These are phyloP conservation scores for Drosophila melanosoma DNA, from an alignment of 2,888 invertebrate genomes.

Conservation along the genomic window DNA sequence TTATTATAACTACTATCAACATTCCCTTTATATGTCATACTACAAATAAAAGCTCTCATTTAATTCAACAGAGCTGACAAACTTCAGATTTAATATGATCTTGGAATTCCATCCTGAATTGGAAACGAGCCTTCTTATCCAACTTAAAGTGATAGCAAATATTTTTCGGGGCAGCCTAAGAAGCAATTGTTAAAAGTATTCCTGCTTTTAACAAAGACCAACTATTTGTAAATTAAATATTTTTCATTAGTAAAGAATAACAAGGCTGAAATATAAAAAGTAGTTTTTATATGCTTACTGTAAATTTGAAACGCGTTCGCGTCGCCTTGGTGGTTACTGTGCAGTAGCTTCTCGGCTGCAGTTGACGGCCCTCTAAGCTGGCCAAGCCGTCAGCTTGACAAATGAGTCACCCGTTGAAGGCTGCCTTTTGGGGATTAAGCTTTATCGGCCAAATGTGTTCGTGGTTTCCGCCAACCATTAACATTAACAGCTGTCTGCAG, in stretches of 20 bases:
- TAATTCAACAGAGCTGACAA: neutral
- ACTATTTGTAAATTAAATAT: neutral
- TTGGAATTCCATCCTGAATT: neutral
- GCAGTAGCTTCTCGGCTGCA: neutral
- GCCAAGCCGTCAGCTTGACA: conserved; percentile 50
- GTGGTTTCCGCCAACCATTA: conserved; percentile 55
- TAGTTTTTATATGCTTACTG: neutral
- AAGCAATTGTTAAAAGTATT: neutral
- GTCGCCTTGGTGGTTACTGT: conserved; percentile 23
- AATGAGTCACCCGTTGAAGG: conserved; percentile 64
- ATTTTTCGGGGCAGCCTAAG: neutral
- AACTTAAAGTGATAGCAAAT: neutral
- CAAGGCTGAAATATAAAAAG: neutral
- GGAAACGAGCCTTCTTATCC: neutral
- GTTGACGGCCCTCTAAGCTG: conserved; percentile 35
- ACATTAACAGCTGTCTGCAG: conserved; percentile 5
- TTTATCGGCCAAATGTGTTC: conserved; percentile 15
- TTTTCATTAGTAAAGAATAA: neutral
- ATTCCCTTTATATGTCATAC: neutral
- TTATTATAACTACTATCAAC: neutral
- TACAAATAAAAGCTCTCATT: neutral
- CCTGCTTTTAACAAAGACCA: neutral
- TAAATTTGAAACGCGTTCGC: conserved; percentile 1
- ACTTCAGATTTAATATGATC: neutral
- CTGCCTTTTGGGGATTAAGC: conserved; percentile 2